phyloP scores from a whole-genome alignment of 2,888 invertebrate genomes.

The Caenorhabditis sp. region DNA sequence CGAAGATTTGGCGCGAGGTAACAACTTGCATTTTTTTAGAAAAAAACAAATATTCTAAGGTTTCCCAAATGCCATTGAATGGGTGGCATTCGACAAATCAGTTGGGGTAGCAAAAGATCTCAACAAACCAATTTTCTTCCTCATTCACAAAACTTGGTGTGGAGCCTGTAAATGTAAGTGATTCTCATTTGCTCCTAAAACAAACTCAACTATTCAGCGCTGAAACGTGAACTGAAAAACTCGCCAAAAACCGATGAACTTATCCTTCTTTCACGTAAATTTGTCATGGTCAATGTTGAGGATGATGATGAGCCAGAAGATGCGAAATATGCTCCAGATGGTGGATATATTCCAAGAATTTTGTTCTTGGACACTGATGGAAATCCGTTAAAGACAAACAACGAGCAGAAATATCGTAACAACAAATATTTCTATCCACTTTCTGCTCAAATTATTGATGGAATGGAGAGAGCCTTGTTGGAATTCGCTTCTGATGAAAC shows the following conservation, averaged over 20 bases:
- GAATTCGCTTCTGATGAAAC: slow-evolving; percentile 40
- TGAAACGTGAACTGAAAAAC: slow-evolving; percentile 59
- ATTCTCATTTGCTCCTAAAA: neutral
- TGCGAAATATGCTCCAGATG: slow-evolving; percentile 72
- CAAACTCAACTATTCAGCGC: slow-evolving; percentile 28
- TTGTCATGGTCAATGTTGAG: slow-evolving; percentile 72
- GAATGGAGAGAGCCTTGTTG: slow-evolving; percentile 52
- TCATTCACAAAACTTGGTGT: slow-evolving; percentile 74
- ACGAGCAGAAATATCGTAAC: slow-evolving; percentile 69
- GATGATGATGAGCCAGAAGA: slow-evolving; percentile 73
- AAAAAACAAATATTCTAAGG: slow-evolving; percentile 42
- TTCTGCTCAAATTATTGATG: slow-evolving; percentile 57
- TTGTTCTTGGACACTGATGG: slow-evolving; percentile 72
- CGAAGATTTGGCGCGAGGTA: slow-evolving; percentile 24
- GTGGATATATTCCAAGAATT: slow-evolving; percentile 73
- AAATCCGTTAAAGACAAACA: slow-evolving; percentile 69
- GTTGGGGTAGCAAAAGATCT: slow-evolving; percentile 63
- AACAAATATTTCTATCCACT: slow-evolving; percentile 68
- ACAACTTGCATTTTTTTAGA: neutral
- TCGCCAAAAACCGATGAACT: slow-evolving; percentile 70
- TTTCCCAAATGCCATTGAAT: slow-evolving; percentile 66
- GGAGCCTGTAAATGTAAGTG: slow-evolving; percentile 72
- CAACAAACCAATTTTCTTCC: slow-evolving; percentile 72
- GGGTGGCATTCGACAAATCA: slow-evolving; percentile 65
- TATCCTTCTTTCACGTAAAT: slow-evolving; percentile 69